Evolutionary conservation across 2,888 invertebrate genomes (phyloP).

Genomic region (Scaptomyza cyrtandrae): DNA sequence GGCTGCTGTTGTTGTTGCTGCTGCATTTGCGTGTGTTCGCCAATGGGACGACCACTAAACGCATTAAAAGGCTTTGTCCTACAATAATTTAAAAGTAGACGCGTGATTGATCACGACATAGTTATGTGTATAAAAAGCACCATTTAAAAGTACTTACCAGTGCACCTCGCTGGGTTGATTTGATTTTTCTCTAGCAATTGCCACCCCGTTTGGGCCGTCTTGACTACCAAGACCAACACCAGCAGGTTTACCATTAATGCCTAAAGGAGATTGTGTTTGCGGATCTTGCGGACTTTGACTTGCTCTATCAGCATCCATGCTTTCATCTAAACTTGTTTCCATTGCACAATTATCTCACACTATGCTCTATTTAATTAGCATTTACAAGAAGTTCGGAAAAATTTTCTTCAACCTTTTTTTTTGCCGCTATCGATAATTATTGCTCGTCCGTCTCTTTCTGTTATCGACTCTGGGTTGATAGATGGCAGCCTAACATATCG

Average conservation of each 20-base stretch:
- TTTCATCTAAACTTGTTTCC: slow-evolving; percentile 68
- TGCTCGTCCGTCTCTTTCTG: slow-evolving; percentile 6
- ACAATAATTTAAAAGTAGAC: neutral
- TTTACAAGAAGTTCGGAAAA: slow-evolving; percentile 45
- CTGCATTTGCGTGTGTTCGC: slow-evolving; percentile 62
- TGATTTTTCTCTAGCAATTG: slow-evolving; percentile 54
- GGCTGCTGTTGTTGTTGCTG: slow-evolving; percentile 52
- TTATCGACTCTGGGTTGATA: slow-evolving; percentile 30
- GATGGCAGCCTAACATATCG: slow-evolving; percentile 15
- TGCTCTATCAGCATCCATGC: slow-evolving; percentile 58
- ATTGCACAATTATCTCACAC: slow-evolving; percentile 44
- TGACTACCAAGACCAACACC: slow-evolving; percentile 27
- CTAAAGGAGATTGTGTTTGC: slow-evolving; percentile 42
- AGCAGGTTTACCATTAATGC: slow-evolving; percentile 55
- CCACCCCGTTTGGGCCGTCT: slow-evolving; percentile 59
- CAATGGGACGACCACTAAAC: slow-evolving; percentile 70
- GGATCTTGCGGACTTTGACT: slow-evolving; percentile 45
- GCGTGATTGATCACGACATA: too few species aligned
- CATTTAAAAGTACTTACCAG: slow-evolving; percentile 46
- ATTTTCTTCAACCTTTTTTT: slow-evolving; percentile 56
- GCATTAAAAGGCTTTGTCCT: slow-evolving; percentile 70
- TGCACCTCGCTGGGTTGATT: slow-evolving; percentile 43
- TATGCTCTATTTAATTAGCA: slow-evolving; percentile 33
- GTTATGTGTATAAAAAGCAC: neutral
- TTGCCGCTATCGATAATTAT: slow-evolving; percentile 68